These are phyloP conservation scores for Calyptommatus sinebrachiatus DNA, from an alignment of 2,113 vertebrate species.

Conservation along the genomic window DNA sequence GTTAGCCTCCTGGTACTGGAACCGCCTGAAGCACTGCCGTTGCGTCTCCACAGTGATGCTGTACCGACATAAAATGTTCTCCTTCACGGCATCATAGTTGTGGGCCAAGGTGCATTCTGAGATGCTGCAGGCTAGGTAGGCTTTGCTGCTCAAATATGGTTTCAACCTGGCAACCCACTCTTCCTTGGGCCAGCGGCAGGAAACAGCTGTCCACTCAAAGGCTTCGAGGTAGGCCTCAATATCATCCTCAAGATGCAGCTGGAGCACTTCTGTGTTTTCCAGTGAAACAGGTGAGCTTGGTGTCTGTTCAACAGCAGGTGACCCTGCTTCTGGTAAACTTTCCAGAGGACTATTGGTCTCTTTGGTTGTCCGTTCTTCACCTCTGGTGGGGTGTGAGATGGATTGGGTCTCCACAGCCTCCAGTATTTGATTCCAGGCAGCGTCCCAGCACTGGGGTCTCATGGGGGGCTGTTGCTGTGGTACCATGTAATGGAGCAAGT, in stretches of 20 bases:
- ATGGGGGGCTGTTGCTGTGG: neutral
- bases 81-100: neutral
- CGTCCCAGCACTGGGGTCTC: slow-evolving; percentile 5
- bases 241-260: slow-evolving; percentile 2
- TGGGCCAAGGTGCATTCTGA: neutral
- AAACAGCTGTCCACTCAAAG: neutral
- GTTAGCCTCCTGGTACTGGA: neutral
- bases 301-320: neutral
- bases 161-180: slow-evolving; percentile 11
- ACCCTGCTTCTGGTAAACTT: too few relatives aligned
- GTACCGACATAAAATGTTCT: neutral
- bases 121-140: neutral
- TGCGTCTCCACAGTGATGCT: slow-evolving; percentile 6
- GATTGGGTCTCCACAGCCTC: neutral
- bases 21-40: slow-evolving; percentile 2
- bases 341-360: neutral
- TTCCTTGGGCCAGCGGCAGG: neutral
- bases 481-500: neutral
- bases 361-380: neutral
- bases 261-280: neutral
- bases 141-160: neutral
- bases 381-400: neutral
- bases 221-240: slow-evolving; percentile 14
- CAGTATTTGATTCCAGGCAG: neutral
- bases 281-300: neutral